Percentiles rank a stretch among this genome's conserved stretches.
Conservation (phyloP, 2,113 vertebrate species). For the Himantopus leucocephalus region DNA sequence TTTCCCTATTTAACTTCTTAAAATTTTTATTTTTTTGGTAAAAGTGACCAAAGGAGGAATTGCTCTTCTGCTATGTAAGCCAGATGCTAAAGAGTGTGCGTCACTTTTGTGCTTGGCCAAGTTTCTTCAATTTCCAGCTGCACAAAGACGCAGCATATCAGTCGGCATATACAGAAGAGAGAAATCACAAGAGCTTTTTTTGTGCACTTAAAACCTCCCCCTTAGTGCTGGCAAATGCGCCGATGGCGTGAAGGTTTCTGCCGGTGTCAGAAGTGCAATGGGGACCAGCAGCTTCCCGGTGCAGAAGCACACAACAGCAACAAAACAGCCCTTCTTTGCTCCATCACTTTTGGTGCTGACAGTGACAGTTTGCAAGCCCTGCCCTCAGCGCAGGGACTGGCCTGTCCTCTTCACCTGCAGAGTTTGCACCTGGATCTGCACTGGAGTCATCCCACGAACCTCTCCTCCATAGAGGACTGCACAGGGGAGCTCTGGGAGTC, state of each 20-base stretch:
- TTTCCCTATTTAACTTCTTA: not conserved
- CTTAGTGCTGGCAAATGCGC: not conserved
- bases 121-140: not conserved
- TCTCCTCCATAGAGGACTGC: rapidly evolving
- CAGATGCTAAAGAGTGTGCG: not conserved
- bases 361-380: not conserved
- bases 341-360: not conserved
- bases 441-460: not conserved
- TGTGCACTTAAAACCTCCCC: not conserved
- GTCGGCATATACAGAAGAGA: not conserved
- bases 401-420: not conserved
- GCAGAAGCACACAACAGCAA: not conserved
- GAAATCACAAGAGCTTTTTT: not conserved
- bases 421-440: not conserved
- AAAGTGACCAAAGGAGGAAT: not conserved
- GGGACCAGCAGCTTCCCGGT: not conserved
- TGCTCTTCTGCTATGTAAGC: not conserved
- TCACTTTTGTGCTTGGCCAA: not conserved
- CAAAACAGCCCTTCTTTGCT: not conserved
- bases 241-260: not conserved
- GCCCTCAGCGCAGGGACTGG: not conserved
- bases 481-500: not conserved
- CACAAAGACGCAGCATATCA: not conserved
- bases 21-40: not conserved
- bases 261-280: rapidly evolving